phyloP scores from a whole-genome alignment of 2,113 vertebrate species.

The Cyphomyrus discorhynchus region DNA sequence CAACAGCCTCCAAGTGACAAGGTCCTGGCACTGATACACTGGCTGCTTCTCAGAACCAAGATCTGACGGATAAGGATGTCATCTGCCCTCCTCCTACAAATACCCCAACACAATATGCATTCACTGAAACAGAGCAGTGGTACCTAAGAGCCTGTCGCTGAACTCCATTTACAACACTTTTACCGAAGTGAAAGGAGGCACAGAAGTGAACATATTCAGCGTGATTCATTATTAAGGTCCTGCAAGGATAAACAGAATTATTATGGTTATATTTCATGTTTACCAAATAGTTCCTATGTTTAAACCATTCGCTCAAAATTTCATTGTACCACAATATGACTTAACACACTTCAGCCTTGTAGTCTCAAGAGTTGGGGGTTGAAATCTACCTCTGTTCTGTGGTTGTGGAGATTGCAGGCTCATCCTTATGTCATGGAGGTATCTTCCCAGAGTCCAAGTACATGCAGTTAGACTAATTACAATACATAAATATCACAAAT shows the following conservation, averaged over 20 bases:
- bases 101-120: conserved; percentile 30
- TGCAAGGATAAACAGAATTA: conserved; percentile 24
- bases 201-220: conserved; percentile 36
- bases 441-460: neutral
- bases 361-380: neutral
- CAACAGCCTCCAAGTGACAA: conserved; percentile 13
- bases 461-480: neutral
- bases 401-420: neutral
- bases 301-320: neutral
- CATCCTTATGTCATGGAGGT: neutral
- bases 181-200: conserved; percentile 32
- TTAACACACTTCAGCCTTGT: neutral
- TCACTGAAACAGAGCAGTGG: conserved; percentile 48
- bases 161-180: conserved; percentile 43
- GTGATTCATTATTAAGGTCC: conserved; percentile 50
- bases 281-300: neutral
- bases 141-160: conserved; percentile 40
- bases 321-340: neutral
- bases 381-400: neutral
- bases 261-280: neutral
- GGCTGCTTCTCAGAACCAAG: conserved; percentile 39
- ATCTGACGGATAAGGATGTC: conserved; percentile 42
- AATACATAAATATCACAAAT: neutral
- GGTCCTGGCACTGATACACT: conserved; percentile 32
- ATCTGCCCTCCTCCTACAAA: conserved; percentile 29